Base-by-base conservation (phyloP, 2,797 vertebrate species). In the Protosalanx chinensis region DNA sequence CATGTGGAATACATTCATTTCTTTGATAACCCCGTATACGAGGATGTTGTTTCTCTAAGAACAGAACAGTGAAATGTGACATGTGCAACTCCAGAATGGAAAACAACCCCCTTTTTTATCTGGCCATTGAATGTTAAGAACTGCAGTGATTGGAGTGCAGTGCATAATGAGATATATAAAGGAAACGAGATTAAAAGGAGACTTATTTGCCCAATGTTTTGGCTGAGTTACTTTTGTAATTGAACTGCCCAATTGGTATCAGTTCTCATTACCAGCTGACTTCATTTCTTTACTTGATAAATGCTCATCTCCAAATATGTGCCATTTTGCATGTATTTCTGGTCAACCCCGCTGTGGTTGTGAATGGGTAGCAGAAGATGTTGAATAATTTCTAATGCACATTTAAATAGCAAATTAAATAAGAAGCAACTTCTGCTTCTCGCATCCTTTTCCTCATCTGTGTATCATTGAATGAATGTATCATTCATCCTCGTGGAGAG, bases 131-230 rank as follows among this genome's bases (percentile, higher is more conserved):
- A 61, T 75, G 72, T 67, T 66, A 83, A 87, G 84, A 82, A 75
- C 33, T 68, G 27, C 18, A 73, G 60, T 79, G 81, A 82, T 30
- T 82, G 72, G 86, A 84, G 78, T 81, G 15, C 53, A 70, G 23
- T 27, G 23, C 1, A 72, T 76, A 82, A 86, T 81, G 70, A 78
- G 68, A 57, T 27, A 27, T 27, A 27, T 27, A 27, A 61, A 77
- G 77, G 76, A 64, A 72, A 82, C 76, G 64, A 66, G 68, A 77
- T 83, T 81, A 75, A 63, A 20, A 60, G 70, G 13, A 49, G 58
- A 51, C 68, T 56, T n/a, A n/a, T n/a, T 74, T 64, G 51, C 66
- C 32, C 60, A 81, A 68, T 23, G 56, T 58, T 74, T 0, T 63
- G 71, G 67, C 64, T 46, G 10, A 15, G 64, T 67, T 32, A 71